Conservation (phyloP, 2,888 invertebrate genomes). For the Acholoe squamosa region DNA sequence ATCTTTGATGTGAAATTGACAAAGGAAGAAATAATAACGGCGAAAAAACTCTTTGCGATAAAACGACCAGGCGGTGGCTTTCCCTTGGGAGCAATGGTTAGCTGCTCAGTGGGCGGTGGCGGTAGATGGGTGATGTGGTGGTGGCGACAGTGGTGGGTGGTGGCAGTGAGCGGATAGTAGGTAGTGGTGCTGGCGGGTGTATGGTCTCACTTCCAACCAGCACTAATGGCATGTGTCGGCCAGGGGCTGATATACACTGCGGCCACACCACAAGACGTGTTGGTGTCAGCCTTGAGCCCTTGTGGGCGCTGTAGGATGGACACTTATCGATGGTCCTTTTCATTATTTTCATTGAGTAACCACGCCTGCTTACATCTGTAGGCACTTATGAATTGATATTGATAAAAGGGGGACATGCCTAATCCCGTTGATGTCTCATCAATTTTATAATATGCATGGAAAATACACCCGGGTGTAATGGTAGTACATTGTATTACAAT, state of each 20-base stretch:
- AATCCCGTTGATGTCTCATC: too few relatives aligned
- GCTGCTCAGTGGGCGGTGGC: background rate
- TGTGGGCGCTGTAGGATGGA: too few relatives aligned
- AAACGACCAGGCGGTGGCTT: background rate
- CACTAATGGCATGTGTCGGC: background rate
- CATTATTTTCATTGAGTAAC: too few relatives aligned
- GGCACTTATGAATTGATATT: too few relatives aligned
- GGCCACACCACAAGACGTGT: background rate
- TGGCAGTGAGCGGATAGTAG: background rate
- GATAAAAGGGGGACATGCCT: too few relatives aligned
- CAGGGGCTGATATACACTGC: background rate
- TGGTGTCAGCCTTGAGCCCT: too few relatives aligned
- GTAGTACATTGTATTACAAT: too few relatives aligned
- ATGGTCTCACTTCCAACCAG: background rate
- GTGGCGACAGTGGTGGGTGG: constrained; percentile 9
- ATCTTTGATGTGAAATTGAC: constrained; percentile 35
- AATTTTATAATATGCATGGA: too few relatives aligned
- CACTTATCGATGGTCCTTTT: too few relatives aligned
- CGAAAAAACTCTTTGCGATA: background rate
- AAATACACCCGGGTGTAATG: too few relatives aligned
- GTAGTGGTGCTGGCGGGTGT: background rate
- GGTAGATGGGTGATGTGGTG: background rate
- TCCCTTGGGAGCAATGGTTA: constrained; percentile 20
- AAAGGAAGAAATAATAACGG: background rate
- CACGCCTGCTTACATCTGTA: too few relatives aligned